phyloP scores from a whole-genome alignment of 1,140 invertebrate species.

The Brachionus rotundiformis region DNA sequence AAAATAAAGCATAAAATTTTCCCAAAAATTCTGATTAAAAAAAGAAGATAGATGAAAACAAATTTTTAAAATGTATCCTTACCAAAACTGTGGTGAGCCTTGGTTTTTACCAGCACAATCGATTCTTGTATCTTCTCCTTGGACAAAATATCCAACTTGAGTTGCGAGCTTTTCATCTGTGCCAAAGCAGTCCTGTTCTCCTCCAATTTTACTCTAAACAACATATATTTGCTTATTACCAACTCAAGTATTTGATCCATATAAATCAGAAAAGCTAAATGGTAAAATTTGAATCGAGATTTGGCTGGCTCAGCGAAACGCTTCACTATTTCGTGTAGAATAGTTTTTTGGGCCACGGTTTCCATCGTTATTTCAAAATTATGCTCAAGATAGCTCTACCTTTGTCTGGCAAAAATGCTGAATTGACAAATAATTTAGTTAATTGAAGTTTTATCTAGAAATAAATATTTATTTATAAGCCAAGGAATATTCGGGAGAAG shows the following conservation, averaged over 20 bases:
- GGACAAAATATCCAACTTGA: neutral
- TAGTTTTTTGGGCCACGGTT: slow-evolving; percentile 27
- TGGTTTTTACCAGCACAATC: neutral
- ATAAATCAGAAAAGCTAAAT: slow-evolving; percentile 12
- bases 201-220: slow-evolving; percentile 10
- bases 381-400: neutral
- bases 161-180: neutral
- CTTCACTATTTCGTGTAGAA: neutral
- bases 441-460: slow-evolving; percentile 11
- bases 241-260: slow-evolving; percentile 20
- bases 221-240: slow-evolving; percentile 22
- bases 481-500: neutral
- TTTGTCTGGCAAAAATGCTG: neutral
- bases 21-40: no score
- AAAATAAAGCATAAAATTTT: no score
- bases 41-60: neutral
- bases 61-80: neutral
- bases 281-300: neutral
- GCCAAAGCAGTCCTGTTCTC: neutral
- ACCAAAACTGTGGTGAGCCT: slow-evolving; percentile 29
- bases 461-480: neutral
- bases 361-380: slow-evolving; percentile 27
- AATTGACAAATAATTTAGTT: slow-evolving; percentile 16
- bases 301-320: slow-evolving; percentile 1
- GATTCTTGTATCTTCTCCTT: neutral